Evolutionary conservation across 2,888 invertebrate genomes (phyloP), one percentile per base, ranked within the genome.

Genomic region (Panzeria rudis): DNA sequence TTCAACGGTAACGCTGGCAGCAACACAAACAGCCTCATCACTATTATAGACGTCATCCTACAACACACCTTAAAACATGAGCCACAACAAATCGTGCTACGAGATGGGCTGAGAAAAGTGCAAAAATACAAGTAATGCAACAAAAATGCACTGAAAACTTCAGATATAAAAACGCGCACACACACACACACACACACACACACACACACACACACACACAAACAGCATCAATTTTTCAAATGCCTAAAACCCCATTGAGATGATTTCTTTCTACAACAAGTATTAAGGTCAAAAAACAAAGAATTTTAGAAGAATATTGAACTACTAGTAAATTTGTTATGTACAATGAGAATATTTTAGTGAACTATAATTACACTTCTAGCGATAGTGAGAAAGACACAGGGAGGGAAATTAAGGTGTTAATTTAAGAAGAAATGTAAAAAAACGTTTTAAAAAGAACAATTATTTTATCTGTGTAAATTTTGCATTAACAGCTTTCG

Each of bases 61-160:
- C 29, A 73, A 59, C 80, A 80, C 73, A 73, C 80, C 73, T 73
- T 59, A 44, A 69, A 59, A 29, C 56, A 56, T 66, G 15, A 47
- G 72, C 35, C 68, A 50, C 56, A 41, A 77, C 76, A 76, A 32
- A 47, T 66, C 41, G 52, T 54, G 54, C 23, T 20, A 47, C 25
- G 66, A 64, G 29, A 5, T n/a, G 11, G 47, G 47, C 76, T 38
- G 64, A 64, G 54, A 56, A 66, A 66, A 44, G 20, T 59, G 52
- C 64, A 64, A 66, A 44, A 44, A n/a, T 35, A 20, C 38, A 62
- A 50, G 38, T 20, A 71, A 76, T 41, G 20, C 38, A 38, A 71
- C 47, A 69, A 77, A 54, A 76, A 56, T 69, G 56, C 68, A 62
- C 15, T 62, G n/a, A 64, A 32, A 23, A 35, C 64, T 72, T 41